Conservation (phyloP, 1,140 invertebrate genomes). For the Pogonus chalceus region DNA sequence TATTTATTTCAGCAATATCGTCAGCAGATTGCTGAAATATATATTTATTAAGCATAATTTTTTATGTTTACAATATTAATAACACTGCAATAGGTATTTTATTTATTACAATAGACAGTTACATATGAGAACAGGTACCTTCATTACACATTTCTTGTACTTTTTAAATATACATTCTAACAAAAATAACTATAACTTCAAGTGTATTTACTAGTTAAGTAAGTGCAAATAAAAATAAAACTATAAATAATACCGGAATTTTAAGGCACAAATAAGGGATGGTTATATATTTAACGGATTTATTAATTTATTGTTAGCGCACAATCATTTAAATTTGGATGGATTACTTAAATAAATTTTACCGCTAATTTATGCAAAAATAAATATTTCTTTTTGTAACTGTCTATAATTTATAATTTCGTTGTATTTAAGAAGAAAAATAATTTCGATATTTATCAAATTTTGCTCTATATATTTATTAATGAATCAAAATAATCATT, state of each 20-base stretch:
- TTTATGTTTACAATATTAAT: not conserved
- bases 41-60: not conserved
- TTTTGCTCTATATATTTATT: too few species aligned
- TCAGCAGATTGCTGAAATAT: not conserved
- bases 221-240: not conserved
- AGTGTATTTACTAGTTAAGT: not conserved
- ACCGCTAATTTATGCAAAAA: too few species aligned
- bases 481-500: too few species aligned
- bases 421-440: too few species aligned
- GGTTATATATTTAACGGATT: constrained; percentile 5
- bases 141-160: not conserved
- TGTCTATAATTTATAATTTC: too few species aligned
- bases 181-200: not conserved
- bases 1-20: not conserved
- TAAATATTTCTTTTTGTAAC: too few species aligned
- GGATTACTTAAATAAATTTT: too few species aligned
- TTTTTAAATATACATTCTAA: not conserved
- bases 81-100: not conserved
- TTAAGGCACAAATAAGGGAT: constrained; percentile 15
- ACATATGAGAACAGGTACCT: constrained; percentile 2
- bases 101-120: too few species aligned
- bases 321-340: too few species aligned
- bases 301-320: not conserved
- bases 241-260: constrained; percentile 9
- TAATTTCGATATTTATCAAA: too few species aligned